Evolutionary conservation across 2,797 vertebrate genomes (phyloP), one percentile per base, ranked within the genome.

Genomic region (Parotocinclus haroldoi): DNA sequence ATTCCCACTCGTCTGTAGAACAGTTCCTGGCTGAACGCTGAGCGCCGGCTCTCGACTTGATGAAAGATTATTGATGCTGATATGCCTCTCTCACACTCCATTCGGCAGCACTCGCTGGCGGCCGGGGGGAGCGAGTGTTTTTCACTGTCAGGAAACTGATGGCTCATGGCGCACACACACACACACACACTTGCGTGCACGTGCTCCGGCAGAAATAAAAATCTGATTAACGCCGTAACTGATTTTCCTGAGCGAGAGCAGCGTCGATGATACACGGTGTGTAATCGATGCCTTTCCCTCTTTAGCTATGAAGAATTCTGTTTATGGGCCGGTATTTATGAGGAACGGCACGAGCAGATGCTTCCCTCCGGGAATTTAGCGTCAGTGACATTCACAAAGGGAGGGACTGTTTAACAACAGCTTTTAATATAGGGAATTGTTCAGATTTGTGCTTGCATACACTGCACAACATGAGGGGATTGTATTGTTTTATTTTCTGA

Each of bases 21-120:
- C 86, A 79, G 77, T 80, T 80, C 84, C 79, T 77, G 80, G 77
- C 81, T 78, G 78, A 78, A 85, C 83, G 83, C 82, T 75, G 72
- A 85, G 79, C 76, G 54, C 80, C 73, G 75, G 52, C 81, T 76
- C 75, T 79, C 78, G 87, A 82, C 89, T 84, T 85, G 86, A 88
- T 89, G 87, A 87, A 89, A 88, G 87, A 90, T 90, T 90, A 90
- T 89, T 86, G 89, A 89, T 89, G 87, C 86, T 88, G 87, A 90
- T 88, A 76, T 79, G 87, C 78, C 78, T 81, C 84, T 78, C 80
- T 70, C 74, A 73, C 75, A 74, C 82, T 80, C 78, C 81, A 79
- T 56, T 83, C 88, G 86, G 88, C 89, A 61, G 76, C 72, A 63
- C 82, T 79, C 80, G 80, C 65, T 73, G 42, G 80, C 80, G 79